Conservation (phyloP, 2,888 invertebrate species). For the Antheraea assamensis region DNA sequence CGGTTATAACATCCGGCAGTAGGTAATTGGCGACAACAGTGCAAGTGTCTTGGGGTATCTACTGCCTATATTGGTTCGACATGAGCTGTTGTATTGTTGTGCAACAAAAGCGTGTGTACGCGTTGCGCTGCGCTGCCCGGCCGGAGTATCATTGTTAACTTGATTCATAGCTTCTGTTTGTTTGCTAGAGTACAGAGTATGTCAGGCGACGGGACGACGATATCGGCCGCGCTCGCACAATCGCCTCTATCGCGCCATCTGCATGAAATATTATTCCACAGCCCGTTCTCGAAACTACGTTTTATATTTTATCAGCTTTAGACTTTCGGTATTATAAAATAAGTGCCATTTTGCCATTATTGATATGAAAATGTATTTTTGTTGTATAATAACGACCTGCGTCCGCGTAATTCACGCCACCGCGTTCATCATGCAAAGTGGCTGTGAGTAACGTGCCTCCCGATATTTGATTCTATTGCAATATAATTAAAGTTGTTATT, state of each 20-base stretch:
- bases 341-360: conserved; percentile 30
- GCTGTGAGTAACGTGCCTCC: conserved; percentile 29
- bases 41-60: neutral
- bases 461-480: conserved; percentile 36
- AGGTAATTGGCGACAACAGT: conserved; percentile 6
- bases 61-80: neutral
- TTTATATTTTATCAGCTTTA: neutral
- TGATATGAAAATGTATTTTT: conserved; percentile 19
- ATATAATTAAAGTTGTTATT: conserved; percentile 28
- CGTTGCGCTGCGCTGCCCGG: conserved; percentile 1
- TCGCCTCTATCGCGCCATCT: conserved; percentile 70
- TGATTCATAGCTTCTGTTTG: conserved; percentile 72
- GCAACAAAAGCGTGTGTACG: conserved; percentile 32
- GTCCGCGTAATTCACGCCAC: conserved; percentile 79
- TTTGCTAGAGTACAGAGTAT: conserved; percentile 60
- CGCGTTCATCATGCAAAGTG: conserved; percentile 78
- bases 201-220: conserved; percentile 55
- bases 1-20: neutral
- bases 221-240: neutral
- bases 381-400: conserved; percentile 63
- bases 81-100: conserved; percentile 32
- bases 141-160: conserved; percentile 29
- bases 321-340: conserved; percentile 23
- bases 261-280: conserved; percentile 77
- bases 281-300: conserved; percentile 21